Percentiles rank a stretch among this genome's conserved stretches.
These are phyloP conservation scores for Uria lomvia DNA, from an alignment of 2,113 vertebrate genomes.

Conservation along the genomic window DNA sequence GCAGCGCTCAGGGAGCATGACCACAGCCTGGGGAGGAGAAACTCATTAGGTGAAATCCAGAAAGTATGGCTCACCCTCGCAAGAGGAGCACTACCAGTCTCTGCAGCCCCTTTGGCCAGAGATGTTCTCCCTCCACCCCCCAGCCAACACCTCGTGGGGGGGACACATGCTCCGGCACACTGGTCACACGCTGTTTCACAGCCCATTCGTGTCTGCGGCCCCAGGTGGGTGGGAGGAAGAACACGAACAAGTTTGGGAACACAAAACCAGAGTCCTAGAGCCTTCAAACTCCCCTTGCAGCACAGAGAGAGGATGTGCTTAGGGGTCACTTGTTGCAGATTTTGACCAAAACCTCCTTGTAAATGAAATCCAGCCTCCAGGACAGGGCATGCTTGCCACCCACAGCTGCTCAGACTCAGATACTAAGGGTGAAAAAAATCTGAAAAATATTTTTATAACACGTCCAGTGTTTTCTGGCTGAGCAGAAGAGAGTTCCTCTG, in stretches of 20 bases:
- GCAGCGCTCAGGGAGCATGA: conserved; percentile 48
- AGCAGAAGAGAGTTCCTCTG: neutral
- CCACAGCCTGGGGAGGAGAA: conserved; percentile 54
- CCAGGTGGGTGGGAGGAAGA: neutral
- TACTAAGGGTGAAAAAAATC: neutral
- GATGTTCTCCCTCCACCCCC: neutral
- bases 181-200: neutral
- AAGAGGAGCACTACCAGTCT: neutral
- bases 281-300: neutral
- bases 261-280: neutral
- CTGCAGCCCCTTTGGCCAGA: rapidly evolving
- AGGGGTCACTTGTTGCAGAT: neutral
- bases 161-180: neutral
- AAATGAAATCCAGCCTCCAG: neutral
- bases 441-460: neutral
- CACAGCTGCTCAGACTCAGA: neutral
- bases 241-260: rapidly evolving
- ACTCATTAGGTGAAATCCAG: neutral
- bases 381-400: neutral
- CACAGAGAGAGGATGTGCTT: neutral
- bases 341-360: neutral
- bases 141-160: neutral
- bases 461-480: neutral
- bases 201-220: rapidly evolving
- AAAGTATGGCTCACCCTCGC: rapidly evolving